Percentiles rank a stretch among this genome's conserved stretches.
Evolutionary conservation across 30 jellyfish, hydroid and myxozoan genomes (phyloP).

Genomic region (Hydractinia echinata): DNA sequence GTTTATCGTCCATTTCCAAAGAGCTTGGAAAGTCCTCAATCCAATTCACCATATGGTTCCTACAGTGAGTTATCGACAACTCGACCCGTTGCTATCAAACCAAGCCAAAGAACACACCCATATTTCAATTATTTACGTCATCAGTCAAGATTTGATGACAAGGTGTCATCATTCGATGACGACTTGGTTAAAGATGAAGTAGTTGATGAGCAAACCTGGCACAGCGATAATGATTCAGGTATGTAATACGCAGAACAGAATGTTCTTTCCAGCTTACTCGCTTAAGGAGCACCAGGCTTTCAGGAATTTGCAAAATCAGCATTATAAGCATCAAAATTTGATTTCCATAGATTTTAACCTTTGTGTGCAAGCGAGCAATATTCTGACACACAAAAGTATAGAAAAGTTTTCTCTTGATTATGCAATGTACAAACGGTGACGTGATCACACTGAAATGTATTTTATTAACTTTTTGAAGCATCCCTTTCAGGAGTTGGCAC

Average conservation of each 20-base stretch:
- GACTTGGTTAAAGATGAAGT: neutral
- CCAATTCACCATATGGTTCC: slow-evolving; percentile 24
- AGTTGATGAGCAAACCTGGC: no score
- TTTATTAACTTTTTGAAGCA: slow-evolving; percentile 10
- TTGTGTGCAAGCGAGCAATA: no score
- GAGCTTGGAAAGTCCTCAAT: slow-evolving; percentile 20
- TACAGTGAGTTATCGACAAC: slow-evolving; percentile 19
- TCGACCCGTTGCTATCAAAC: slow-evolving; percentile 19
- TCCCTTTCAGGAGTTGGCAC: slow-evolving; percentile 70
- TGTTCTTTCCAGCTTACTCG: no score
- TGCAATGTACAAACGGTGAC: neutral
- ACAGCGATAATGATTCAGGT: no score
- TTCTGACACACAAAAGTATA: no score
- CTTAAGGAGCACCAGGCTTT: no score
- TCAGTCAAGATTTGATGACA: neutral
- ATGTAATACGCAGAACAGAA: no score
- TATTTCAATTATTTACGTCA: neutral
- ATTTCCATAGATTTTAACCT: no score
- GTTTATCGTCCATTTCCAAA: slow-evolving; percentile 7
- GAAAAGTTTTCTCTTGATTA: no score
- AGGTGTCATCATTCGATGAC: neutral
- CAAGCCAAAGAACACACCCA: slow-evolving; percentile 6
- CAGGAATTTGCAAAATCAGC: no score
- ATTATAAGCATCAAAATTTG: no score
- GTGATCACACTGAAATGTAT: neutral